Percentiles rank a stretch among this genome's conserved stretches.
phyloP scores from a whole-genome alignment of 2,113 vertebrate genomes.

The Mobula birostris region DNA sequence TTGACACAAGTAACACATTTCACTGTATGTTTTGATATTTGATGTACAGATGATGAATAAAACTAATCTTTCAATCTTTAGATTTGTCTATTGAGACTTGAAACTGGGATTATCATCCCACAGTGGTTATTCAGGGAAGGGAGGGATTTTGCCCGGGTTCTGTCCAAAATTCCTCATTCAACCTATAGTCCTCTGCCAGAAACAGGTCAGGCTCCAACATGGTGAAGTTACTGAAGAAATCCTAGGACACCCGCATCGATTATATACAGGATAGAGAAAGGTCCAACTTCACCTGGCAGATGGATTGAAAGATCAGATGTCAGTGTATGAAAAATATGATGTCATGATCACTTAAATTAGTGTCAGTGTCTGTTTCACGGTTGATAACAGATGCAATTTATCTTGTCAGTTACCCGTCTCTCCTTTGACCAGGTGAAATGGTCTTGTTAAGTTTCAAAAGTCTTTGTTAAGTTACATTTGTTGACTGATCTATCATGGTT shows the following conservation, averaged over 20 bases:
- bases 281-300: not conserved
- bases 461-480: not conserved
- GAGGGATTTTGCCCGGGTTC: not conserved
- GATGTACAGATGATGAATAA: too few species aligned
- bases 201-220: not conserved
- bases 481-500: constrained; percentile 14
- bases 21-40: too few species aligned
- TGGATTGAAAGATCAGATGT: not conserved
- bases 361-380: not conserved
- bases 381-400: not conserved
- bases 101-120: too few species aligned
- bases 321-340: not conserved
- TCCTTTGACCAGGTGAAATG: constrained; percentile 26
- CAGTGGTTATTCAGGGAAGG: not conserved
- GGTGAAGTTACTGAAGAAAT: not conserved
- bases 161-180: not conserved
- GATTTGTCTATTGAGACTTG: too few species aligned
- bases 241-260: not conserved
- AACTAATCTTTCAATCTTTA: too few species aligned
- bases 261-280: not conserved
- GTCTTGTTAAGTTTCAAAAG: constrained; percentile 1
- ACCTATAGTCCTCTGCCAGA: too few species aligned
- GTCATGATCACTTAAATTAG: not conserved
- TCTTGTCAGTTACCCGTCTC: not conserved
- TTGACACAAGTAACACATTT: too few species aligned